These are phyloP conservation scores for Laterallus jamaicensis DNA, from an alignment of 2,113 vertebrate genomes.

Conservation along the genomic window DNA sequence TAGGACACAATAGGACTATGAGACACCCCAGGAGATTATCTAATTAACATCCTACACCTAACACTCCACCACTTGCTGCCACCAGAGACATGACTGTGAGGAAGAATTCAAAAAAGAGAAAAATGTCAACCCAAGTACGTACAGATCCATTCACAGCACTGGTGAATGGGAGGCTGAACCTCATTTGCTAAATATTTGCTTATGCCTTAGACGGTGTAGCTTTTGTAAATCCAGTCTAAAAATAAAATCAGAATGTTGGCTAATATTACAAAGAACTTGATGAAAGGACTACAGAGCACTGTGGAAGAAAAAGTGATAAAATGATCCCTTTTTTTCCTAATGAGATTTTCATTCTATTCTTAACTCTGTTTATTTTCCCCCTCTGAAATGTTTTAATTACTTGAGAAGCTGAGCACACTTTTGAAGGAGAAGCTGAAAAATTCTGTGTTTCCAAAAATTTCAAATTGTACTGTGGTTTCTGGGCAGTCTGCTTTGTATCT, in stretches of 20 bases:
- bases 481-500: neutral
- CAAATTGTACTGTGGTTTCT: neutral
- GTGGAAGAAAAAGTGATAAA: conserved; percentile 6
- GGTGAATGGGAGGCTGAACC: neutral
- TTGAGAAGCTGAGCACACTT: neutral
- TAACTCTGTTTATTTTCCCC: neutral
- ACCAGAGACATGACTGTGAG: neutral
- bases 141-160: neutral
- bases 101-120: neutral
- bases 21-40: neutral
- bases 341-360: conserved; percentile 3
- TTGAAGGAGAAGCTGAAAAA: neutral
- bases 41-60: neutral
- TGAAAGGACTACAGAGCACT: neutral
- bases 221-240: conserved; percentile 18
- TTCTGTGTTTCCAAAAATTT: neutral
- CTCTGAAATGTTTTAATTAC: neutral
- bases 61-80: neutral
- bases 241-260: conserved; percentile 30
- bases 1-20: neutral
- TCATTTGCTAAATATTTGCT: neutral
- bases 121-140: neutral
- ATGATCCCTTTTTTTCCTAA: neutral
- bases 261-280: conserved; percentile 15
- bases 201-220: neutral